Evolutionary conservation across 2,888 invertebrate species (phyloP).

Genomic region (Tryphoninae sp.): DNA sequence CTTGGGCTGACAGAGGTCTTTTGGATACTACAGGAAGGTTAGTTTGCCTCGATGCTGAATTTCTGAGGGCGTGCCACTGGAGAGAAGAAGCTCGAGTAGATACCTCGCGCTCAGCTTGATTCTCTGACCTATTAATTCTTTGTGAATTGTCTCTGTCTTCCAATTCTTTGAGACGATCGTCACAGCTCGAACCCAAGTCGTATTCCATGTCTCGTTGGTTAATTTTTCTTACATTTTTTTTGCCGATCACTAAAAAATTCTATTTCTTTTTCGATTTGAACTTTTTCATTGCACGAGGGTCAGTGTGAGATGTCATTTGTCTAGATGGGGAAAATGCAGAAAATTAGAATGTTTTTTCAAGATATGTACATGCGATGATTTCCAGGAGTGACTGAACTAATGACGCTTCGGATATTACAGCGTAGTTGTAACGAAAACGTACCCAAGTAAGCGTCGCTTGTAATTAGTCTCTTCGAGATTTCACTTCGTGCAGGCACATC

Average conservation of each 20-base stretch:
- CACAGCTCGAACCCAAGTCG: conserved; percentile 76
- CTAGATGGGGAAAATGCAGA: not conserved
- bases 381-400: not conserved
- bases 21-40: conserved; percentile 57
- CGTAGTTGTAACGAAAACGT: conserved; percentile 10
- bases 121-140: conserved; percentile 48
- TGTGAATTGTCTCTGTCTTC: conserved; percentile 55
- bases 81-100: conserved; percentile 48
- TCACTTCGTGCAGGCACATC: conserved; percentile 4
- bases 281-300: conserved; percentile 22
- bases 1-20: conserved; percentile 75
- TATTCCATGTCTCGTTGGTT: conserved; percentile 73
- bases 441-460: conserved; percentile 44
- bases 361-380: not conserved
- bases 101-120: conserved; percentile 24
- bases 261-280: not conserved
- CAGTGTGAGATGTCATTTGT: not conserved
- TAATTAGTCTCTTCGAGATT: conserved; percentile 25
- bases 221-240: conserved; percentile 24
- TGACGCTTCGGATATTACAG: not conserved
- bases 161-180: conserved; percentile 70
- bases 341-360: not conserved
- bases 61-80: conserved; percentile 47
- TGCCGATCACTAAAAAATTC: not conserved
- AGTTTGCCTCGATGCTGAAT: conserved; percentile 18